Percentiles rank a stretch among this genome's conserved stretches.
Evolutionary conservation across 2,888 invertebrate genomes (phyloP).

Genomic region (Apodemia zela): DNA sequence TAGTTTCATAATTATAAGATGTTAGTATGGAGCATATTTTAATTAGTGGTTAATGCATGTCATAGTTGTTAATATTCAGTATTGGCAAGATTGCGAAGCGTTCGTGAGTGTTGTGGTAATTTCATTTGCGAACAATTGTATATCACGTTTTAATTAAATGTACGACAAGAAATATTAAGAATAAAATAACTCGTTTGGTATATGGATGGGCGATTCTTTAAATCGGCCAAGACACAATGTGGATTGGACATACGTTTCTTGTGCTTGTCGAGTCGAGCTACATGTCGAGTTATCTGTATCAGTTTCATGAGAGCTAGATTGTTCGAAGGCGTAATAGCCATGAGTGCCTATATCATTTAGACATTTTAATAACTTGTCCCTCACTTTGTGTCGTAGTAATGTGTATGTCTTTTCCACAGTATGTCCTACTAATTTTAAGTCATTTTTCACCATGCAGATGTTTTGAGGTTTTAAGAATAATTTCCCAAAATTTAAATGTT

Average conservation of each 20-base stretch:
- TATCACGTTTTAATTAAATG: constrained; percentile 42
- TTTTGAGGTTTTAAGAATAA: constrained; percentile 10
- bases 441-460: constrained; percentile 16
- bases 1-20: constrained; percentile 69
- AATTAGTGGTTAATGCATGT: constrained; percentile 74
- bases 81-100: constrained; percentile 46
- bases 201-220: constrained; percentile 26
- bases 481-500: constrained; percentile 9
- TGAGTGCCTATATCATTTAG: constrained; percentile 43
- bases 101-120: constrained; percentile 26
- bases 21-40: constrained; percentile 67
- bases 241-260: constrained; percentile 42
- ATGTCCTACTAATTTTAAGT: constrained; percentile 33
- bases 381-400: constrained; percentile 30
- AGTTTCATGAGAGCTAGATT: constrained; percentile 19
- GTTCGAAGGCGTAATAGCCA: constrained; percentile 38
- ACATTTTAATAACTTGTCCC: constrained; percentile 34
- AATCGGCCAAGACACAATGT: constrained; percentile 34
- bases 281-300: neutral
- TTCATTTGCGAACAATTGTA: constrained; percentile 27
- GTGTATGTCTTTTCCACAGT: constrained; percentile 45
- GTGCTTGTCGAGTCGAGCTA: no score
- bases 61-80: constrained; percentile 63
- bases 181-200: constrained; percentile 17
- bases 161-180: constrained; percentile 24